phyloP scores from a whole-genome alignment of 2,113 vertebrate genomes.

The Calidris pygmaea region DNA sequence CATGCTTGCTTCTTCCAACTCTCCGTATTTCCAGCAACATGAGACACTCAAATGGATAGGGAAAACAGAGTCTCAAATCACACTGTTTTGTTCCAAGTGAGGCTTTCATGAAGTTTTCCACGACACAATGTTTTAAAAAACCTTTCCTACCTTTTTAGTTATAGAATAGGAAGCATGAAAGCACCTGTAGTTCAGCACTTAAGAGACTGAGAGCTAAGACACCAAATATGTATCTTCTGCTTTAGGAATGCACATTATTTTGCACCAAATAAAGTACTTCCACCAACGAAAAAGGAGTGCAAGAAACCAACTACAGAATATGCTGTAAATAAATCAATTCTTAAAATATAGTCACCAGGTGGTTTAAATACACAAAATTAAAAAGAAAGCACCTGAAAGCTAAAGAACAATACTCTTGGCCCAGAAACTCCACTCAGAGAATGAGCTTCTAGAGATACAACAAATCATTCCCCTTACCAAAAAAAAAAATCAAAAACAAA shows the following conservation, averaged over 20 bases:
- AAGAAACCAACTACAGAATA: not conserved
- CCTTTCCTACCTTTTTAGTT: not conserved
- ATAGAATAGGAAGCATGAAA: not conserved
- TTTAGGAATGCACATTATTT: not conserved
- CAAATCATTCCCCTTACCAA: not conserved
- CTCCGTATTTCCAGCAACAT: not conserved
- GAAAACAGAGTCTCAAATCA: not conserved
- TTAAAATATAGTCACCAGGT: not conserved
- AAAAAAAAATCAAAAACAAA: too few species aligned
- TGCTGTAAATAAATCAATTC: not conserved
- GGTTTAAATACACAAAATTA: not conserved
- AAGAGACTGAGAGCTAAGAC: not conserved
- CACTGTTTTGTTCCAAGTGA: not conserved
- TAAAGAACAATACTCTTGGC: not conserved
- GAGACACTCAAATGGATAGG: not conserved
- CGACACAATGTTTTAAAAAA: not conserved
- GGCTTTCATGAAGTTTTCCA: not conserved
- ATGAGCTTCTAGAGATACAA: not conserved
- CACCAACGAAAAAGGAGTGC: not conserved
- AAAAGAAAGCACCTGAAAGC: not conserved
- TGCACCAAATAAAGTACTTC: not conserved
- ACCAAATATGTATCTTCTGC: not conserved
- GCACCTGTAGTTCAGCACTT: not conserved
- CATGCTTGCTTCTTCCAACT: not conserved
- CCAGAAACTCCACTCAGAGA: not conserved